Evolutionary conservation across 1,140 invertebrate species (phyloP).

Genomic region (Zaprionus taronus): DNA sequence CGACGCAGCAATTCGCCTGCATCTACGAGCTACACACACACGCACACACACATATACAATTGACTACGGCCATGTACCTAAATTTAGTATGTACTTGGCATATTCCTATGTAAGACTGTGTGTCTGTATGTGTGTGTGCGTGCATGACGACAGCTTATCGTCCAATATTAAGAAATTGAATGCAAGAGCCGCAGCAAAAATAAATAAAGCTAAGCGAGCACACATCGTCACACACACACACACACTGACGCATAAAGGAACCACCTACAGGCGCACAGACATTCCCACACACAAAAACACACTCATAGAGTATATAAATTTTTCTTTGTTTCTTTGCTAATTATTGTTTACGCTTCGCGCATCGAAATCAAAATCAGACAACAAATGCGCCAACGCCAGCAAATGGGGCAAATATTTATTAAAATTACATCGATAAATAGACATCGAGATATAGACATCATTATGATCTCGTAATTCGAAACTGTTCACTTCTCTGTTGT

Average conservation of each 20-base stretch:
- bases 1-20: background rate
- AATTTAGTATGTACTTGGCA: conserved; percentile 8
- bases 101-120: background rate
- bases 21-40: background rate
- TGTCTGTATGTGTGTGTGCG: background rate
- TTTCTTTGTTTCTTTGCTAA: conserved; percentile 3
- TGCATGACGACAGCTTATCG: conserved; percentile 5
- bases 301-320: background rate
- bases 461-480: background rate
- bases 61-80: background rate
- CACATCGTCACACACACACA: background rate
- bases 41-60: background rate
- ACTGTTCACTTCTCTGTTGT: background rate
- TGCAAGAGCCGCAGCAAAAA: background rate
- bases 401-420: background rate
- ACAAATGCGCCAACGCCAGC: background rate
- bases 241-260: background rate
- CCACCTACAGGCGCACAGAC: background rate
- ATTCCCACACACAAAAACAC: background rate
- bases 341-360: background rate
- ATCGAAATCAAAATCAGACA: background rate
- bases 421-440: conserved; percentile 5
- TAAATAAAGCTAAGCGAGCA: background rate
- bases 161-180: background rate
- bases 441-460: background rate